These are phyloP conservation scores for Andrena minutula DNA, from an alignment of 2,888 invertebrate species.

Conservation along the genomic window DNA sequence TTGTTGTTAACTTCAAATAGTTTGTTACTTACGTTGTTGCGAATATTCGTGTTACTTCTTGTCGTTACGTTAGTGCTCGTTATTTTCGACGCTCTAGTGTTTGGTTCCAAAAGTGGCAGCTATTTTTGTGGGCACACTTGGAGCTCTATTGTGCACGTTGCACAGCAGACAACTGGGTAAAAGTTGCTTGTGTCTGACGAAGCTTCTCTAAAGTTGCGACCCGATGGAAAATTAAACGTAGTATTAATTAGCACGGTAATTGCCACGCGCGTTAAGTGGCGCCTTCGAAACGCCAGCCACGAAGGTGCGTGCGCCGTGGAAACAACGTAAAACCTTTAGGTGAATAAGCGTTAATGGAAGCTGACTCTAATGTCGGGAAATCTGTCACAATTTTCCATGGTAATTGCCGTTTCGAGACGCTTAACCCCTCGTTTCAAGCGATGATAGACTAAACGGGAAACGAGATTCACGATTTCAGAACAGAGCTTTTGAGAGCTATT, in stretches of 20 bases:
- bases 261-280: conserved; percentile 10
- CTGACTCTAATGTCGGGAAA: not conserved
- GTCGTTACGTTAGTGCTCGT: not conserved
- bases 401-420: conserved; percentile 20
- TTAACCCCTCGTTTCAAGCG: conserved; percentile 24
- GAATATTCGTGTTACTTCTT: not conserved
- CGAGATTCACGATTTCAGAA: not conserved
- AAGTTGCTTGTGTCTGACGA: not conserved
- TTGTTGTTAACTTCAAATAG: conserved; percentile 1
- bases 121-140: conserved; percentile 6
- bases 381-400: conserved; percentile 14
- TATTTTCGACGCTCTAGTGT: not conserved
- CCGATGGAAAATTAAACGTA: conserved; percentile 37
- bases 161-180: not conserved
- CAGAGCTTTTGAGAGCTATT: not conserved
- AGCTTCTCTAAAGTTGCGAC: conserved; percentile 43
- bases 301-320: not conserved
- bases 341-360: conserved; percentile 27
- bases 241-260: conserved; percentile 45
- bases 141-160: conserved; percentile 3
- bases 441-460: not conserved
- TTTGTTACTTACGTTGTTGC: not conserved
- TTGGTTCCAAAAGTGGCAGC: not conserved
- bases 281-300: not conserved
- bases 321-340: conserved; percentile 22